These are phyloP conservation scores for Malthinus flaveolus DNA, from an alignment of 2,888 invertebrate genomes.

Conservation along the genomic window DNA sequence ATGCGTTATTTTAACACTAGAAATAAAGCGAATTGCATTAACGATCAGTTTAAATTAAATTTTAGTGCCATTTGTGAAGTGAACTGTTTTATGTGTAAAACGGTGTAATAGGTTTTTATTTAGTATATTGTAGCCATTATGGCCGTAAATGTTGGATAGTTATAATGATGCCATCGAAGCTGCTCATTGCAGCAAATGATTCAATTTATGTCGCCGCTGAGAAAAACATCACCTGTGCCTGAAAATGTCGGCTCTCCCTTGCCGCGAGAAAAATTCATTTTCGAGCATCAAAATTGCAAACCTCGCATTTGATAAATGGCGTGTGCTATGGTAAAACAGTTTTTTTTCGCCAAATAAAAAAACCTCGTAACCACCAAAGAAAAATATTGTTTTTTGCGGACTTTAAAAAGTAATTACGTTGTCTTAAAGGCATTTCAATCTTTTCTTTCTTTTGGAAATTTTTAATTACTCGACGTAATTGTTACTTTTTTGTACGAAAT, in stretches of 20 bases:
- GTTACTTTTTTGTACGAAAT: neutral
- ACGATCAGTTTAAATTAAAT: too few species aligned
- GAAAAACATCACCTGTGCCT: constrained; percentile 38
- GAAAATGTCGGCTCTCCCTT: constrained; percentile 7
- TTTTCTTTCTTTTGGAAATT: neutral
- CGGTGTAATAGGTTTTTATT: constrained; percentile 15
- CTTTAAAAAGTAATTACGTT: neutral
- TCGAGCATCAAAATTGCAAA: constrained; percentile 14
- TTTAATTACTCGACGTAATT: neutral
- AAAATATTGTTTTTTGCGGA: neutral
- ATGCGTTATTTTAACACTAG: too few species aligned
- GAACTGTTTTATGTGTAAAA: too few species aligned
- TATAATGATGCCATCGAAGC: constrained; percentile 27
- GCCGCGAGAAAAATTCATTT: constrained; percentile 16
- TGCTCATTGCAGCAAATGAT: constrained; percentile 36
- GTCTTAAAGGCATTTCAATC: constrained; percentile 5
- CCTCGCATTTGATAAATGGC: constrained; percentile 30
- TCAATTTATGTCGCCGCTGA: constrained; percentile 37
- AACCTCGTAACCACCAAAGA: neutral
- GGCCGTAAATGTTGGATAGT: constrained; percentile 20
- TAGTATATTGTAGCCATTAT: constrained; percentile 21
- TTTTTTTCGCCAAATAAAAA: constrained; percentile 1
- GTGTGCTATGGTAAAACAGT: constrained; percentile 22
- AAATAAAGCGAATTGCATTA: too few species aligned
- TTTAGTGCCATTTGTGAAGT: too few species aligned